Evolutionary conservation across 2,113 vertebrate genomes (phyloP).

Genomic region (Crocuta crocuta): DNA sequence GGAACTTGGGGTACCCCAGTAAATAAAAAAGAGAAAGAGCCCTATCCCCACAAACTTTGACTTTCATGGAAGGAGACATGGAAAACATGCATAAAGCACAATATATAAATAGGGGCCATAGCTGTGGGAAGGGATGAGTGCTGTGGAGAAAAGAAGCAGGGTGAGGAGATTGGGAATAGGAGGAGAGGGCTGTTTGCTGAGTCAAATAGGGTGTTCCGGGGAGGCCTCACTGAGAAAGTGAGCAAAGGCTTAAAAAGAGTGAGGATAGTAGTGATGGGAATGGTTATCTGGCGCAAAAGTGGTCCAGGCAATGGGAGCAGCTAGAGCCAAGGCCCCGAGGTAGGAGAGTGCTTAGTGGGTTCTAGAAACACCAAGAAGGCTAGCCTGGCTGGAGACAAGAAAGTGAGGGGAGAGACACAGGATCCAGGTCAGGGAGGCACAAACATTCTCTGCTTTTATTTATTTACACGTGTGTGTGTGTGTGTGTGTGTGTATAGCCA

Average conservation of each 20-base stretch:
- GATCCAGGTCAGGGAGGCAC: neutral
- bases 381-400: neutral
- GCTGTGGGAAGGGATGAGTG: neutral
- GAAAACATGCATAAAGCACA: neutral
- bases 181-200: neutral
- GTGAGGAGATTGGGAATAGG: neutral
- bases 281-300: neutral
- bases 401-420: neutral
- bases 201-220: neutral
- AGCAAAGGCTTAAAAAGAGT: neutral
- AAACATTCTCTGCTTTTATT: neutral
- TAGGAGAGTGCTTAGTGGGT: fast-evolving
- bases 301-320: neutral
- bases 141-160: neutral
- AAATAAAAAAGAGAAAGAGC: neutral
- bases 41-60: neutral
- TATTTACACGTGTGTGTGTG: neutral
- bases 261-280: neutral
- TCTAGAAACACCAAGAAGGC: neutral
- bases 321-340: neutral
- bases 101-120: neutral
- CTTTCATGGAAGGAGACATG: neutral
- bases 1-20: neutral
- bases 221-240: neutral
- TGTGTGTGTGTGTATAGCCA: neutral